Percentiles rank a stretch among this genome's conserved stretches.
Evolutionary conservation across 2,888 invertebrate species (phyloP).

Genomic region (Lasius platythorax): DNA sequence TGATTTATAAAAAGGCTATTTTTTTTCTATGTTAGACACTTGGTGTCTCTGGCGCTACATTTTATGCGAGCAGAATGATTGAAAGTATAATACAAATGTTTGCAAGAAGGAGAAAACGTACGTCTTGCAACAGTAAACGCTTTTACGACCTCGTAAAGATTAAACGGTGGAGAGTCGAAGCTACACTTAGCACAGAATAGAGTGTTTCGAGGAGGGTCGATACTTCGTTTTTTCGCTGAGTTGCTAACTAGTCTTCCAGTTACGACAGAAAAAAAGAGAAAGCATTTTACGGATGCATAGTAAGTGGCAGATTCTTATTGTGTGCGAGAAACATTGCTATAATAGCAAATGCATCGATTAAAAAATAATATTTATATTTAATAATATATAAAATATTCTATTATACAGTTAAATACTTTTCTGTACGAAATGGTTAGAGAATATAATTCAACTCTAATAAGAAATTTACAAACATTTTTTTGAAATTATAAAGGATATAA

Average conservation of each 20-base stretch:
- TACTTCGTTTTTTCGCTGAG: conserved; percentile 21
- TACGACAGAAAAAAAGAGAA: neutral
- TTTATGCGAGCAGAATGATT: conserved; percentile 11
- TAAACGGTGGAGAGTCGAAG: conserved; percentile 55
- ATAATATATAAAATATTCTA: neutral
- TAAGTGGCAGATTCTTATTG: neutral
- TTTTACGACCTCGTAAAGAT: conserved; percentile 76
- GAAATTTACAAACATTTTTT: neutral
- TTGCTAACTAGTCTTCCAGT: conserved; percentile 43
- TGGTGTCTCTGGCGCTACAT: neutral
- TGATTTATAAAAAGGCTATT: neutral
- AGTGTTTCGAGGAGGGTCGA: conserved; percentile 29
- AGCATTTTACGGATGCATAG: neutral
- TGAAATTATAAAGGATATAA: neutral
- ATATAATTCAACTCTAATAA: neutral
- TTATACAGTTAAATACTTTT: conserved; percentile 4
- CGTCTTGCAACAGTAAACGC: conserved; percentile 70
- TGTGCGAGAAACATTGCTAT: neutral
- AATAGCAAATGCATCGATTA: conserved; percentile 13
- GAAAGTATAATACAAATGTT: conserved; percentile 40
- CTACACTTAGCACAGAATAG: conserved; percentile 38
- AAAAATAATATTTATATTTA: neutral
- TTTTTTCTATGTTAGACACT: neutral
- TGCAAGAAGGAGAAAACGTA: conserved; percentile 16
- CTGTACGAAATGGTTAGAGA: neutral